Base-by-base conservation (phyloP, 2,113 vertebrate species). In the Lophura nycthemera region DNA sequence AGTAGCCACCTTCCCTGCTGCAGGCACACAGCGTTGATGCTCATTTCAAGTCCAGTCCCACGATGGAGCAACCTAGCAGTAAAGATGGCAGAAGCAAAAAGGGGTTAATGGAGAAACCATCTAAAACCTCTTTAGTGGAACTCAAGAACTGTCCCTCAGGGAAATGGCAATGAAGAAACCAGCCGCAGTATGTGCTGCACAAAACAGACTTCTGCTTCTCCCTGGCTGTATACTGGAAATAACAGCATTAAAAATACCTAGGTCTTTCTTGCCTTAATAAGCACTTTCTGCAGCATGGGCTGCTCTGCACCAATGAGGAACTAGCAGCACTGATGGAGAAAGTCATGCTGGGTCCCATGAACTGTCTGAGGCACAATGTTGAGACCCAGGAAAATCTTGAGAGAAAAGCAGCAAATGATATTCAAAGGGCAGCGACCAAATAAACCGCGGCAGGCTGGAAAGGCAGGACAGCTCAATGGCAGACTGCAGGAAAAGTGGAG, bases 91-190 rank as follows among this genome's bases (percentile, higher is more conserved):
- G 70, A 86, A 88, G 36, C 20, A 91, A 72, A 72, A 82, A 91
- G 24, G 61, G 65, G 43, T 91, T 94, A 90, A 95, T 86, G 34
- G 57, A 89, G 69, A 88, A 95, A 77, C 64, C 30, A 47, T 66
- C 50, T 67, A 80, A 91, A 92, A 92, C 34, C 43, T 69, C 70
- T 86, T 83, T 66, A 91, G 72, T 54, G 52, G 71, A 86, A 88
- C 56, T 71, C 76, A 84, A 80, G 40, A 86, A 75, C 17, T 61
- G 57, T 70, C 40, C 73, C 66, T 72, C 52, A 59, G 93, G 73
- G 83, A 88, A 81, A 81, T 50, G 48, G 80, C 90, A 90, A 95
- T 60, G 36, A 93, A 65, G 56, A 90, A 91, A 92, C 32, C 56
- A 95, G 75, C 79, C 92, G 79, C 66, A 90, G 83, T 61, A 80